phyloP scores from a whole-genome alignment of 2,113 vertebrate genomes.

The Copsychus sechellarum region DNA sequence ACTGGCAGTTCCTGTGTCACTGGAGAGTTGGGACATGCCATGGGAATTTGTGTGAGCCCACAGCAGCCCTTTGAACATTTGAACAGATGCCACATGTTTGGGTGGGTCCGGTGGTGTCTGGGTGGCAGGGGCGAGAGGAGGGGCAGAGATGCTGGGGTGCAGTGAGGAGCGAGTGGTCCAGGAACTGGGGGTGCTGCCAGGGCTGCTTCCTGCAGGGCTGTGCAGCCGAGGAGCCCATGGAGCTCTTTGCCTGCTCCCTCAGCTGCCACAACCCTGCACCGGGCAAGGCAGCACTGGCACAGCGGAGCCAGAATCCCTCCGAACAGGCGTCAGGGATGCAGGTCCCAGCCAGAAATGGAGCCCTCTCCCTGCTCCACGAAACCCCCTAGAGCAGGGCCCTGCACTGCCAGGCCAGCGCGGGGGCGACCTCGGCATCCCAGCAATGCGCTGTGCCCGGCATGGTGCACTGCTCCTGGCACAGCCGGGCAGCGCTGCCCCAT shows the following conservation, averaged over 20 bases:
- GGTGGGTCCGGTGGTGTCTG: fast-evolving
- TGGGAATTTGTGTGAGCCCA: fast-evolving
- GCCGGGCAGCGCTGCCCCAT: background rate
- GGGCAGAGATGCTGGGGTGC: background rate
- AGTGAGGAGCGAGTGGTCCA: fast-evolving
- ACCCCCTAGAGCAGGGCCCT: background rate
- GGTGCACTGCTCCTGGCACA: background rate
- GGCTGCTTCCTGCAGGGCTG: fast-evolving
- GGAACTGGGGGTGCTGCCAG: background rate
- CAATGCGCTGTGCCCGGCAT: background rate
- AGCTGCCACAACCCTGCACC: fast-evolving
- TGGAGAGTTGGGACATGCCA: fast-evolving
- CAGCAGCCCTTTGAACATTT: background rate
- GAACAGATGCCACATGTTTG: background rate
- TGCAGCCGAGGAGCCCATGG: fast-evolving
- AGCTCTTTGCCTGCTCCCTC: background rate
- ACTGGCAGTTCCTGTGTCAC: background rate
- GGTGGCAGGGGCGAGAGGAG: fast-evolving
- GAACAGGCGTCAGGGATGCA: background rate
- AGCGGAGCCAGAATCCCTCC: background rate
- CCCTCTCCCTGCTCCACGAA: background rate
- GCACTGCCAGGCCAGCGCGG: background rate
- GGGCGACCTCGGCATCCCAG: background rate
- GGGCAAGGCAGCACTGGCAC: background rate
- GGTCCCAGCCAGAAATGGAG: background rate